Conservation (phyloP, 1,140 invertebrate genomes). For the Zaprionus taronus region DNA sequence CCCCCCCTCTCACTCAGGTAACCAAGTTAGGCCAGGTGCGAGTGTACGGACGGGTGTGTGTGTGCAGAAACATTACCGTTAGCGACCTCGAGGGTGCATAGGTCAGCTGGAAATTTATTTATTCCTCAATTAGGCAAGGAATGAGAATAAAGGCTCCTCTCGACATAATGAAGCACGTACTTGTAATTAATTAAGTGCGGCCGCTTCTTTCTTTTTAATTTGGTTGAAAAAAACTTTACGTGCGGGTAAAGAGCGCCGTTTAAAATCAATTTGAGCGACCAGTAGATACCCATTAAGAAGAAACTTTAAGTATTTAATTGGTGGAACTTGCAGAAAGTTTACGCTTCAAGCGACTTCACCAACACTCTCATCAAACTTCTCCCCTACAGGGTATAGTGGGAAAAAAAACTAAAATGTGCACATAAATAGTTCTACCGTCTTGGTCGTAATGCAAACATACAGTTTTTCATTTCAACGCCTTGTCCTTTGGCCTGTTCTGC, state of each 20-base stretch:
- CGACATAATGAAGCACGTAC: constrained; percentile 76
- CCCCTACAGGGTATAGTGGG: neutral
- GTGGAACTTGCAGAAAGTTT: neutral
- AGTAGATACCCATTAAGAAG: neutral
- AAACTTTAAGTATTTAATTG: neutral
- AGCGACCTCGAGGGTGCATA: constrained; percentile 36
- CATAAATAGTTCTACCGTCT: constrained; percentile 62
- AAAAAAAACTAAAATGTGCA: constrained; percentile 10
- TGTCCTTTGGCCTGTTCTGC: constrained; percentile 26
- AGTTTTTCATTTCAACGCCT: constrained; percentile 63
- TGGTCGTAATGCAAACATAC: constrained; percentile 24
- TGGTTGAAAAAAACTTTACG: constrained; percentile 50
- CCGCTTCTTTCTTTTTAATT: constrained; percentile 67
- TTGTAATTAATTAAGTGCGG: constrained; percentile 78
- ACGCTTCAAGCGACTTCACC: neutral
- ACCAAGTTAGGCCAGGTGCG: constrained; percentile 42
- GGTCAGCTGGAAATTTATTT: constrained; percentile 79
- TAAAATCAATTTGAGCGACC: neutral
- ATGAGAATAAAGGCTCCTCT: constrained; percentile 10
- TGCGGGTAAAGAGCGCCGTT: constrained; percentile 26
- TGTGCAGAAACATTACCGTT: constrained; percentile 59
- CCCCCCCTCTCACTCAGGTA: constrained; percentile 28
- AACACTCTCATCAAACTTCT: neutral
- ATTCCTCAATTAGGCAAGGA: constrained; percentile 63
- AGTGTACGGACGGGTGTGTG: constrained; percentile 18